A percentile compares a stretch with the other conserved stretches of the same genome.
phyloP scores from a whole-genome alignment of 1,140 invertebrate genomes.

The Drosophila lini region DNA sequence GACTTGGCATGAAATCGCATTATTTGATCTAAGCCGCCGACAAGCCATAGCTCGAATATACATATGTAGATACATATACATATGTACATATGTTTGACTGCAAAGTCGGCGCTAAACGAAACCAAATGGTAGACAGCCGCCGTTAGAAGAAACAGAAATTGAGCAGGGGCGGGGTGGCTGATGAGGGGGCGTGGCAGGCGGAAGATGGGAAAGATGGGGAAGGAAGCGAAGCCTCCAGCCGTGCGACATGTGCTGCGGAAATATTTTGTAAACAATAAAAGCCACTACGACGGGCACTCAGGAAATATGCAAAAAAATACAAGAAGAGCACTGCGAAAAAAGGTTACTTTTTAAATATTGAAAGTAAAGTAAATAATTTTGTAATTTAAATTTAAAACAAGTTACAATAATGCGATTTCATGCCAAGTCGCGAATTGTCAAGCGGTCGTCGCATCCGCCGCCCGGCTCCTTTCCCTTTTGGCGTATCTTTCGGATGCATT shows the following conservation, averaged over 20 bases:
- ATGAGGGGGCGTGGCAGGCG: conserved; percentile 11
- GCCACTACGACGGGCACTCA: conserved; percentile 18
- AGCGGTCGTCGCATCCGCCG: conserved; percentile 65
- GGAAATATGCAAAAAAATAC: conserved; percentile 39
- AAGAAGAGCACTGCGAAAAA: conserved; percentile 12
- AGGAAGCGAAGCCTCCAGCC: conserved; percentile 44
- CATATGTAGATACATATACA: too few species aligned
- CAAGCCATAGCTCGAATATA: conserved; percentile 16
- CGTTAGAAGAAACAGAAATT: conserved; percentile 21
- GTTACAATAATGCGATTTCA: conserved; percentile 83
- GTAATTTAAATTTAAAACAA: too few species aligned
- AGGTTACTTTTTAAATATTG: too few species aligned
- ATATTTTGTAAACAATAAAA: conserved; percentile 68
- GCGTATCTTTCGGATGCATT: conserved; percentile 46
- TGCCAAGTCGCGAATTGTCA: conserved; percentile 83
- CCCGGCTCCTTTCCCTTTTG: conserved; percentile 2
- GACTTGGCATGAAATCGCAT: conserved; percentile 83
- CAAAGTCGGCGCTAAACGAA: conserved; percentile 68
- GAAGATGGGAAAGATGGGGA: conserved; percentile 26
- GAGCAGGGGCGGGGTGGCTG: neutral
- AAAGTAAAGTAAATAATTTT: too few species aligned
- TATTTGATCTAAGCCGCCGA: conserved; percentile 82
- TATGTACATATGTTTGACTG: neutral
- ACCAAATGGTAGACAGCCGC: conserved; percentile 68
- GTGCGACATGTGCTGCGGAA: conserved; percentile 79